Conservation (phyloP, 2,113 vertebrate genomes). For the Melierax canorus region DNA sequence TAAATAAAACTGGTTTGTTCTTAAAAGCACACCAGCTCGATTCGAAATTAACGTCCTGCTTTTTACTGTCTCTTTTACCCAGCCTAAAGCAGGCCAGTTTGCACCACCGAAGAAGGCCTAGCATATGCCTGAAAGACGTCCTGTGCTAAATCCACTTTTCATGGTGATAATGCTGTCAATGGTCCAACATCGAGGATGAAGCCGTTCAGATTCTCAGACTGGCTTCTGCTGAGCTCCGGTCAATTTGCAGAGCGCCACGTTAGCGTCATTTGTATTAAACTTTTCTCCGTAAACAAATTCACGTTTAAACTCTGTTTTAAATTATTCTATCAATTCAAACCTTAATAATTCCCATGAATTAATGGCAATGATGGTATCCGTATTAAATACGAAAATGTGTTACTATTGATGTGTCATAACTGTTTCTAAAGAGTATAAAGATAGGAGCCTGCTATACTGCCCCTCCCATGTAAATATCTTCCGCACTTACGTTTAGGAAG, state of each 20-base stretch:
- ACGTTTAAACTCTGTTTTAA: neutral
- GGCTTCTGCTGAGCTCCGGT: neutral
- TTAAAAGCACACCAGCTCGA: neutral
- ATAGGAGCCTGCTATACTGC: neutral
- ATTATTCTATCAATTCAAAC: neutral
- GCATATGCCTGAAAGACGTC: neutral
- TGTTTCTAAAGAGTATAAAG: neutral
- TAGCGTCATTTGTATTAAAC: neutral
- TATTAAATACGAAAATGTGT: neutral
- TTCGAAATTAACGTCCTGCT: neutral
- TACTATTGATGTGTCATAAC: neutral
- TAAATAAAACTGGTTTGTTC: neutral
- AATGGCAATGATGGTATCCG: neutral
- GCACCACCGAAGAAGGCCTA: neutral
- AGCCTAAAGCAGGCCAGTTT: neutral
- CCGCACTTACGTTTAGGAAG: accelerated
- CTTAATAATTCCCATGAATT: neutral
- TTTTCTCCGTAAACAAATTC: neutral
- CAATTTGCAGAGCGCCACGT: neutral
- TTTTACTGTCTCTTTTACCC: neutral
- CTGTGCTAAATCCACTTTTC: neutral
- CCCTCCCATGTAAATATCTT: neutral
- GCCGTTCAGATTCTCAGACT: neutral
- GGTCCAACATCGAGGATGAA: neutral
- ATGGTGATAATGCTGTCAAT: neutral